Base-by-base conservation (phyloP, 2,797 vertebrate species). In the Cyprinella venusta region DNA sequence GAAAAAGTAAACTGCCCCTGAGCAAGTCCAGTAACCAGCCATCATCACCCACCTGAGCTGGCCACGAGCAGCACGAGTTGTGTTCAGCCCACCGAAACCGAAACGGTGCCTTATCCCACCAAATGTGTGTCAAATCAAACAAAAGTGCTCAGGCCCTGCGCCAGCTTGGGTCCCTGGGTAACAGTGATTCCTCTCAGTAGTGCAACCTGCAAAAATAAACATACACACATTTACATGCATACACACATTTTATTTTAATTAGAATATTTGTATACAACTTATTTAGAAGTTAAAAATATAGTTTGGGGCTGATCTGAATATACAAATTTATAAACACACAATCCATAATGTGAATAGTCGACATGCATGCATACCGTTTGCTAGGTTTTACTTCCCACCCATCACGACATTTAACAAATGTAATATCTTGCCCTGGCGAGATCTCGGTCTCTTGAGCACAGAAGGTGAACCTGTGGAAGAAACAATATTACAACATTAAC, bases 401-500 rank as follows among this genome's bases (percentile, higher is more conserved):
- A 65, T 98, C 95, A 10, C 89, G 91, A 85, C 98, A 99, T 89
- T 99, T 99, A 33, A 92, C 82, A 45, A 96, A 98, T 67, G 92
- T 95, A 82, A 98, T 82, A 0, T 95, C 94, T 33, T 93, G 94
- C 0, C 97, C 97, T 1, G 97, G 96, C 18, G 95, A 90, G 76
- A 99, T 96, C n/a, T 92, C 92, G 0, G 90, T 96, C 87, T 97
- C 94, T 90, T 97, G 91, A 10, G 91, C 94, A 82, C 98, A 99
- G 86, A 99, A 98, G 0, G 96, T 95, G 90, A 96, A 92, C 88
- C 98, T 99, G 86, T 64, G 70, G 24, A 42, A 9, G 0, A 24
- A 85, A 24, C 5, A 3, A 75, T 26, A 76, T 48, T 24, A 76
- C 42, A 12, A 7, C 5, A 45, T 81, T 71, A 81, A 56, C n/a